Percentiles rank a stretch among this genome's conserved stretches.
Evolutionary conservation across 2,113 vertebrate species (phyloP).

Genomic region (Egretta garzetta): DNA sequence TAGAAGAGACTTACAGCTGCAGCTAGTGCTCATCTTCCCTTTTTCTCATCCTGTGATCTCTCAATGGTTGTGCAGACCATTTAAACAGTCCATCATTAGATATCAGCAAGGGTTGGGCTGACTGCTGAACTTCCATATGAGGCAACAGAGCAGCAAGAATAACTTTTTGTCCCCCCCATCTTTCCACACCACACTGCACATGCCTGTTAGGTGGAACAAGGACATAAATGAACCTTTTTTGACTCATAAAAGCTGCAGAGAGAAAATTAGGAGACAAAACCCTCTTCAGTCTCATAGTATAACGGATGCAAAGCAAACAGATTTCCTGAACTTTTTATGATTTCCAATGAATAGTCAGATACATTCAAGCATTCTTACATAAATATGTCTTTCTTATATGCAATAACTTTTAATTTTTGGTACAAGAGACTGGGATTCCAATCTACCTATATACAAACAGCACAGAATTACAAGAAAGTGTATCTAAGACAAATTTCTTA

Average conservation of each 20-base stretch:
- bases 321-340: not conserved
- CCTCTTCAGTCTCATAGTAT: not conserved
- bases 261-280: not conserved
- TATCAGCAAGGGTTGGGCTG: not conserved
- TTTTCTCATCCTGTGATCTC: not conserved
- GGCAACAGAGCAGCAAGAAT: not conserved
- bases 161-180: not conserved
- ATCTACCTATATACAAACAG: constrained; percentile 53
- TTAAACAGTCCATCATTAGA: not conserved
- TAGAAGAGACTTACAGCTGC: not conserved
- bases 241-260: not conserved
- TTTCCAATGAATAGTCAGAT: constrained; percentile 10
- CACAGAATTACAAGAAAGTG: constrained; percentile 48
- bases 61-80: not conserved
- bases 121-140: not conserved
- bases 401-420: constrained; percentile 12
- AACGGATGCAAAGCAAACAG: not conserved
- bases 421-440: constrained; percentile 20
- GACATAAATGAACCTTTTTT: not conserved
- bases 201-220: not conserved
- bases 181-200: not conserved
- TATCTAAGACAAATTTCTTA: constrained; percentile 54
- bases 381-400: not conserved
- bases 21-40: not conserved
- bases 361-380: constrained; percentile 19